Evolutionary conservation across 2,888 invertebrate species (phyloP), one percentile per base, ranked within the genome.

Genomic region (Oligia strigilis): DNA sequence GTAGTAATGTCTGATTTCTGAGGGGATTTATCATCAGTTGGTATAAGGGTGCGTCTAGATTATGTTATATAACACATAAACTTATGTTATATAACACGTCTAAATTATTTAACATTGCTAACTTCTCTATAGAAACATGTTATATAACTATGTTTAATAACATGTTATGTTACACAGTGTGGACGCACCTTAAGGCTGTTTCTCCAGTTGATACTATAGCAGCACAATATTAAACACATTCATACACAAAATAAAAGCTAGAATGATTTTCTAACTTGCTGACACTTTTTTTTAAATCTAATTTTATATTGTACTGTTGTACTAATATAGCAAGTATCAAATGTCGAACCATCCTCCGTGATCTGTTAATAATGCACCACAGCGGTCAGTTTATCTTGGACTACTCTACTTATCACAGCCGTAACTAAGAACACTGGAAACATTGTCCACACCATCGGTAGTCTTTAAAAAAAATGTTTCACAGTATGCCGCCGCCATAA

Each of bases 341-440:
- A 72, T 88, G 70, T 78, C 52, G 73, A 83, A 85, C n/a, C 80
- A 84, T 62, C 75, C 75, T 74, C 74, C 43, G 13, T 29, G n/a
- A 67, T 75, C 82, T 70, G 65, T 36, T 72, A 72, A 87, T 78
- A 81, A 80, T 67, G 40, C 77, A 75, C 89, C 87, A 36, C 83
- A 87, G 78, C 70, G 29, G 46, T 83, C 79, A 81, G 81, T 77
- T 72, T 66, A 75, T 82, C 76, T 85, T 87, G 11, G 81, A 90
- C 87, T 90, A 90, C 80, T 85, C 74, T 80, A 91, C 87, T 88
- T 93, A 94, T 95, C 95, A 95, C 95, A 95, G 95, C 95, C 95
- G 89, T 92, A 91, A 92, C 91, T 92, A 92, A 91, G 90, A 93
- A 93, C 93, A 91, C 91, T 88, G 89, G 80, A 88, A 89, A 89